phyloP scores from a whole-genome alignment of 2,113 vertebrate species.

The Psilopogon haemacephalus region DNA sequence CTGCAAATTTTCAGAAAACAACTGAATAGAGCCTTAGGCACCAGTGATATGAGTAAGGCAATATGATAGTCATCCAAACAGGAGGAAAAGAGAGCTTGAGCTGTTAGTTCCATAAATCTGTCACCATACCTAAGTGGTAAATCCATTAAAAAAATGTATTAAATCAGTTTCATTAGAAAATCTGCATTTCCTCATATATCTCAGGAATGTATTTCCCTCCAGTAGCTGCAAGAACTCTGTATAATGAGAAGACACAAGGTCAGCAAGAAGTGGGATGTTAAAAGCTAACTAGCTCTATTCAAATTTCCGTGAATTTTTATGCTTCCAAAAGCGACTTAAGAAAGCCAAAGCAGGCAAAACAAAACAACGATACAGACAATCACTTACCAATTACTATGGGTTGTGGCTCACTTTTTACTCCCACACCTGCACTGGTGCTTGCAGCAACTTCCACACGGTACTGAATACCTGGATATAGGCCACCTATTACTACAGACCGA shows the following conservation, averaged over 20 bases:
- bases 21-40: background rate
- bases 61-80: background rate
- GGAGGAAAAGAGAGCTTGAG: background rate
- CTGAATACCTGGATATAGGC: constrained; percentile 91
- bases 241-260: background rate
- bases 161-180: background rate
- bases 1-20: background rate
- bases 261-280: background rate
- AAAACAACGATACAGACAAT: background rate
- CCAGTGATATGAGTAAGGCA: background rate
- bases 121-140: background rate
- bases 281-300: background rate
- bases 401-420: constrained; percentile 94
- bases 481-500: constrained; percentile 94
- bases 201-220: background rate
- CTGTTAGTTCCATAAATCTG: background rate
- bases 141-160: background rate
- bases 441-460: constrained; percentile 96
- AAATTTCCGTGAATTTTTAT: background rate
- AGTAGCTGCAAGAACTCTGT: background rate
- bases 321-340: background rate
- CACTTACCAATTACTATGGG: constrained; percentile 91
- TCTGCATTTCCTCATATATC: background rate
- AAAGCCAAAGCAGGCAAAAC: background rate
- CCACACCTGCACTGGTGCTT: constrained; percentile 93